A percentile compares a stretch with the other conserved stretches of the same genome.
phyloP scores from a whole-genome alignment of 2,797 vertebrate species.

The Propithecus deckenii region DNA sequence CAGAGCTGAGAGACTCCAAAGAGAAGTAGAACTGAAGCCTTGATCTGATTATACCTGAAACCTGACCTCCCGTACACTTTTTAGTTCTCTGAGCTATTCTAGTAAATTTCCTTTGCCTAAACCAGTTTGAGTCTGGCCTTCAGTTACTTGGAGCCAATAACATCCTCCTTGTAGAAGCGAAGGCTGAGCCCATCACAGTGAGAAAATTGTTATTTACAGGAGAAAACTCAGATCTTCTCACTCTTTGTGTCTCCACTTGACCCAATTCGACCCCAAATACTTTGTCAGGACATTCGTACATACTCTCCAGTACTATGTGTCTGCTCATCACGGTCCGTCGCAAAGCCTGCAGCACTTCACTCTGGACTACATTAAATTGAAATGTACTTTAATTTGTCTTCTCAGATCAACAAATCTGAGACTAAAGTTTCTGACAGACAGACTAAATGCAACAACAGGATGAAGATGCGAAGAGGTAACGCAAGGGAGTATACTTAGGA shows the following conservation, averaged over 20 bases:
- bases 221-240: constrained; percentile 4
- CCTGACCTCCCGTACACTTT: neutral
- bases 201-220: neutral
- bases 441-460: neutral
- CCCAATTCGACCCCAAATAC: neutral
- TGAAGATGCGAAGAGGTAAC: neutral
- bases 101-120: constrained; percentile 5
- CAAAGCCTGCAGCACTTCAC: neutral
- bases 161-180: neutral
- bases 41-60: constrained; percentile 29
- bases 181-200: neutral
- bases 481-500: neutral
- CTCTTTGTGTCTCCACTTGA: neutral
- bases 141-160: constrained; percentile 2
- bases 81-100: neutral
- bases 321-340: neutral
- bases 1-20: neutral
- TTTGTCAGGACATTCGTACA: neutral
- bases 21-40: neutral
- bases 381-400: neutral
- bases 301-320: neutral
- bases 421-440: neutral
- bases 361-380: neutral
- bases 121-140: neutral
- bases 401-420: neutral